Base-by-base conservation (phyloP, 2,113 vertebrate species). In the Tetrao urogallus region DNA sequence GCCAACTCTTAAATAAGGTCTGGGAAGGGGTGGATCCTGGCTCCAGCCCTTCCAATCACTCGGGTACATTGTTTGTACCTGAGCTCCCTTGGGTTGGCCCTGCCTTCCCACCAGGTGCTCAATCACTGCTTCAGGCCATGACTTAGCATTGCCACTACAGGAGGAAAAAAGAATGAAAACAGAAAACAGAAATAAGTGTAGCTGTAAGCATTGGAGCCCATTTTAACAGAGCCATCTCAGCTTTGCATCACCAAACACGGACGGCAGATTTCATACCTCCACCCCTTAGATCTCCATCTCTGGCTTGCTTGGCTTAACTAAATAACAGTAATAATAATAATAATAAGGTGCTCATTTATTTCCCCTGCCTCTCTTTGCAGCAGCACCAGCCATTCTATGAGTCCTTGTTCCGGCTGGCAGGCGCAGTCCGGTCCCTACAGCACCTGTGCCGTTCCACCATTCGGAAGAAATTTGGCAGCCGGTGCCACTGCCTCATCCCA, bases 391-490 rank as follows among this genome's bases (percentile, higher is more conserved):
- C 77, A 2, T 98, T 98, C 97, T 98, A 98, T 36, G 42, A 82
- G 50, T 98, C 98, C 22, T 65, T 98, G 16, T 92, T 97, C 4
- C 72, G 40, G 32, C 86, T 98, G 88, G 95, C 71, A 3, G 85
- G 81, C 36, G 45, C 64, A 0, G 97, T 95, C 0, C 97, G 97
- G 22, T 77, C 91, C 60, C 97, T 98, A 66, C 98, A 98, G 79
- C 98, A 98, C 69, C 82, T 98, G 12, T 98, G 98, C 63, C 97
- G 97, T 20, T 94, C 94, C 0, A 10, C 94, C n/a, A n/a, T 98
- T 21, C 93, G 97, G 34, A 88, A 78, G 2, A 24, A 21, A 7
- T 83, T 97, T 0, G 97, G 97, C 57, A 89, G 90, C 58, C 15
- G 45, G 3, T 98, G 98, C 89, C 94, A 95, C 4, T 27, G 32